These are phyloP conservation scores for Sericinus montela DNA, from an alignment of 2,888 invertebrate species.

Conservation along the genomic window DNA sequence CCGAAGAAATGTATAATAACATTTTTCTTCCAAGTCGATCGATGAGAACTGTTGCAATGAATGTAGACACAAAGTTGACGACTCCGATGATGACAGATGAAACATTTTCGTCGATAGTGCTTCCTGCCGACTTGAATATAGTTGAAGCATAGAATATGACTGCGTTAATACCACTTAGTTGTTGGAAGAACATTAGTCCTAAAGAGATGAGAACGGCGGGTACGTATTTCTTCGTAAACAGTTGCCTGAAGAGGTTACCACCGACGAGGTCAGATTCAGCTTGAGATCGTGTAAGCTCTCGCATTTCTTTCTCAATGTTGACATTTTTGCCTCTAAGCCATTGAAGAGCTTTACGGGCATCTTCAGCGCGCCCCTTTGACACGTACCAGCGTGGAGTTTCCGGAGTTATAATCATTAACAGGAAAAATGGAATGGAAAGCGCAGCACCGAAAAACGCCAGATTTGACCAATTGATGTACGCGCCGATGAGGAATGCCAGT, in stretches of 20 bases:
- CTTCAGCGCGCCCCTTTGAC: constrained; percentile 85
- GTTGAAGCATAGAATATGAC: constrained; percentile 95
- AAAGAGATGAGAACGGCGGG: constrained; percentile 90
- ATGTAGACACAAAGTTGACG: constrained; percentile 93
- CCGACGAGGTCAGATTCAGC: constrained; percentile 82
- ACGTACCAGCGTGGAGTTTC: constrained; percentile 97
- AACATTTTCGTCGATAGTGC: constrained; percentile 85
- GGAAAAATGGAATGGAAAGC: constrained; percentile 87
- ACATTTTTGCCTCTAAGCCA: constrained; percentile 90
- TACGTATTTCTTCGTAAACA: constrained; percentile 83
- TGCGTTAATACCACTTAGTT: constrained; percentile 96
- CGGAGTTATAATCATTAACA: constrained; percentile 90
- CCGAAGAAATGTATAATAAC: constrained; percentile 89
- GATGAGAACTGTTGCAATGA: constrained; percentile 91
- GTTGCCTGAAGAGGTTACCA: constrained; percentile 80
- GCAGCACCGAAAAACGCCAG: constrained; percentile 89
- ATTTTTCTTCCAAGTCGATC: constrained; percentile 94
- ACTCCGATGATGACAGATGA: constrained; percentile 92
- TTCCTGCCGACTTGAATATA: constrained; percentile 92
- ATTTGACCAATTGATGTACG: constrained; percentile 87
- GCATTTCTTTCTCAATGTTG: constrained; percentile 88
- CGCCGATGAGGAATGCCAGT: constrained; percentile 88
- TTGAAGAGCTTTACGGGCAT: constrained; percentile 87
- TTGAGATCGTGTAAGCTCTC: constrained; percentile 85
- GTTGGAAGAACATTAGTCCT: constrained; percentile 97